These are phyloP conservation scores for Loxodonta africana DNA, from an alignment of 2,113 vertebrate species.

Conservation along the genomic window DNA sequence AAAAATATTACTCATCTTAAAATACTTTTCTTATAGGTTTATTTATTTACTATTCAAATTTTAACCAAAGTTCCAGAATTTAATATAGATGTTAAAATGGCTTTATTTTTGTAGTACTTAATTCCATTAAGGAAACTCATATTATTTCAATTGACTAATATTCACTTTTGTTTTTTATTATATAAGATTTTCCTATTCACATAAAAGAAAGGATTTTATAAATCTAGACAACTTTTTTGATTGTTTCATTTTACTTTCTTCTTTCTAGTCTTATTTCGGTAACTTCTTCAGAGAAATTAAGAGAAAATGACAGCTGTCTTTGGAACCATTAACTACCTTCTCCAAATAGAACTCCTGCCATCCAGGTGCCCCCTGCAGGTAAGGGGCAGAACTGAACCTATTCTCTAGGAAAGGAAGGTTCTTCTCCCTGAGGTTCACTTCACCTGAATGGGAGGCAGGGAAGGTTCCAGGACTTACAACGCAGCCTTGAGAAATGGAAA, in stretches of 20 bases:
- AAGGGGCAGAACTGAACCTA: neutral
- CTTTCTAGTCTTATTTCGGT: neutral
- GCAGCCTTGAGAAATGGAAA: neutral
- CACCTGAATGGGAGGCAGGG: neutral
- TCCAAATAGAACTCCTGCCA: neutral
- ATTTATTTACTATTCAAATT: slow-evolving; percentile 25
- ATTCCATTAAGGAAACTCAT: neutral
- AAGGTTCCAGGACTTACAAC: neutral
- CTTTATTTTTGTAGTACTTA: slow-evolving; percentile 36
- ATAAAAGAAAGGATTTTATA: neutral
- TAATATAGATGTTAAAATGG: slow-evolving; percentile 10
- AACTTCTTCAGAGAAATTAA: neutral
- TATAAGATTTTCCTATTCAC: neutral
- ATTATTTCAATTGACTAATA: neutral
- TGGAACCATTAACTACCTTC: neutral
- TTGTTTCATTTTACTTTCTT: neutral
- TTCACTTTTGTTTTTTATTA: neutral
- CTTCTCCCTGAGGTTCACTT: neutral
- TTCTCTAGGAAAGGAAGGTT: neutral
- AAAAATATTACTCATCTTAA: neutral
- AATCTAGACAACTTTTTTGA: neutral
- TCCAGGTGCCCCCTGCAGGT: neutral
- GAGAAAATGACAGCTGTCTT: neutral
- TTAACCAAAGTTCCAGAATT: slow-evolving; percentile 37
- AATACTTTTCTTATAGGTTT: neutral